A percentile compares a stretch with the other conserved stretches of the same genome.
These are phyloP conservation scores for Trematocara marginatum DNA, from an alignment of 2,113 vertebrate genomes.

Conservation along the genomic window DNA sequence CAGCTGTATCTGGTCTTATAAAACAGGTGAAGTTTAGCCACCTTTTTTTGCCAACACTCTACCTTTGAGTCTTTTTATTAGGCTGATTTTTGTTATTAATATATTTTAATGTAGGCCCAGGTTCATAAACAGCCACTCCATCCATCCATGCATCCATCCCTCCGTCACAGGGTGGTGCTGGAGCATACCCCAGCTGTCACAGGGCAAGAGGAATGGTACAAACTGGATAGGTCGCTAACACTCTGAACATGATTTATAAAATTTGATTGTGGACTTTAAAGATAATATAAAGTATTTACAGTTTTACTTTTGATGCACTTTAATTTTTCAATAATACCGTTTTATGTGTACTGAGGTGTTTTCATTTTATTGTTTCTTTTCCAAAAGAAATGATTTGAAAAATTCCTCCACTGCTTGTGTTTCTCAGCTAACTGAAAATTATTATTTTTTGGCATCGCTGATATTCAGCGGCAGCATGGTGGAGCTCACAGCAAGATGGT, in stretches of 20 bases:
- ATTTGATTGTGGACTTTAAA: background rate
- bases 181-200: background rate
- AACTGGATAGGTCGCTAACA: background rate
- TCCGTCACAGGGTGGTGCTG: background rate
- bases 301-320: background rate
- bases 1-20: background rate
- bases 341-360: background rate
- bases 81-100: background rate
- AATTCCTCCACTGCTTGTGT: background rate
- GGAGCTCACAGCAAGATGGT: background rate
- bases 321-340: rapidly evolving
- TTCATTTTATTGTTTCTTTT: background rate
- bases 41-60: background rate
- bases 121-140: background rate
- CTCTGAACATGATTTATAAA: background rate
- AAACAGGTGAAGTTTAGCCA: background rate
- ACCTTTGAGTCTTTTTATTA: background rate
- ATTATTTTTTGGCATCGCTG: background rate
- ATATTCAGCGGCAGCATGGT: background rate
- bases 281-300: background rate
- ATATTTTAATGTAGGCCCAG: background rate
- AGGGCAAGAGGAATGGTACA: rapidly evolving
- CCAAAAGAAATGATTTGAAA: background rate
- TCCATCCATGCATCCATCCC: background rate
- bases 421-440: background rate